Percentiles rank a stretch among this genome's conserved stretches.
These are phyloP conservation scores for Luidia sarsii DNA, from an alignment of 53 echinoderm and acorn worm genomes.

Conservation along the genomic window DNA sequence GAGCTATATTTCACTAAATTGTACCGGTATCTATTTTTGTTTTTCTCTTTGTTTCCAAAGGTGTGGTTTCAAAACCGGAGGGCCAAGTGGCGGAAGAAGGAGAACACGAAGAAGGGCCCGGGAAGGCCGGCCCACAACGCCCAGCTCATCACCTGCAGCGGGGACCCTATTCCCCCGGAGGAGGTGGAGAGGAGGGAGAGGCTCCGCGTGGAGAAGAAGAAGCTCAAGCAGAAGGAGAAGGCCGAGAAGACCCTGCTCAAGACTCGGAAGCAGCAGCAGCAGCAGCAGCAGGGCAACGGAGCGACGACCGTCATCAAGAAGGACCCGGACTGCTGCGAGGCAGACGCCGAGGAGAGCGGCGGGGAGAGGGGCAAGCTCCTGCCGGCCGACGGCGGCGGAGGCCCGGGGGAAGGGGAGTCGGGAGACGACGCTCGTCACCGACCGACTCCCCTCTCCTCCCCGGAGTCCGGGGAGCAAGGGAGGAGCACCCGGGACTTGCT, in stretches of 20 bases:
- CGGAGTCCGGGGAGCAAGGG: neutral
- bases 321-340: neutral
- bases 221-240: conserved; percentile 85
- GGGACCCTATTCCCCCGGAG: conserved; percentile 90
- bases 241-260: conserved; percentile 53
- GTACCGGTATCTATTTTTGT: neutral
- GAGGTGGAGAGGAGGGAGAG: conserved; percentile 85
- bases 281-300: neutral
- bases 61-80: conserved; percentile 99
- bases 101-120: conserved; percentile 95
- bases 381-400: neutral
- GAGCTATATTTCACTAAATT: neutral
- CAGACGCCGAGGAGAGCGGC: neutral
- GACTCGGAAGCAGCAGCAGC: conserved; percentile 23
- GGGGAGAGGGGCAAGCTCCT: neutral
- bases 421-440: neutral
- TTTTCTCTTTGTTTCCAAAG: conserved; percentile 26
- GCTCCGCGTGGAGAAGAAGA: conserved; percentile 75
- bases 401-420: neutral
- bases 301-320: neutral
- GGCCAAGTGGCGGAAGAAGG: conserved; percentile 97
- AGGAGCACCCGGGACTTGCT: neutral
- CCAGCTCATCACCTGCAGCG: conserved; percentile 90
- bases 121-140: conserved; percentile 99
- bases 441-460: too few species aligned